Percentiles rank a stretch among this genome's conserved stretches.
These are phyloP conservation scores for Tetranychus truncatus DNA, from an alignment of 2,888 invertebrate genomes.

Conservation along the genomic window DNA sequence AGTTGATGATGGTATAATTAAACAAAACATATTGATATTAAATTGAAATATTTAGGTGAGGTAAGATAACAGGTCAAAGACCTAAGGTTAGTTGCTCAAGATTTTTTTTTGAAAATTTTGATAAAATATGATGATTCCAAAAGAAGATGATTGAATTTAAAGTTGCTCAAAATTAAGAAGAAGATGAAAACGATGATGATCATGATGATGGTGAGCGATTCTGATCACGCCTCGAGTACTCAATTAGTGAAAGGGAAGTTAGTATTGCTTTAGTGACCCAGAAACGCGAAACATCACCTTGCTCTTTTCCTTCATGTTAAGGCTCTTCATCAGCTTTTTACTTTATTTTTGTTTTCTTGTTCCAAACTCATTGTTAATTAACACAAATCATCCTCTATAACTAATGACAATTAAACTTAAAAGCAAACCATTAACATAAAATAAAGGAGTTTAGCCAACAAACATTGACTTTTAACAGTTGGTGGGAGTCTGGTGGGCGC, in stretches of 20 bases:
- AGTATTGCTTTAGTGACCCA: neutral
- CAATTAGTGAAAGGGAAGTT: neutral
- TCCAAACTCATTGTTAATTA: neutral
- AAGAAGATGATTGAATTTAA: too few relatives aligned
- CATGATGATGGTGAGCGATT: neutral
- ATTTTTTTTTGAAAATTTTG: neutral
- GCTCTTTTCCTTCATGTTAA: neutral
- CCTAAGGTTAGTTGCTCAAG: neutral
- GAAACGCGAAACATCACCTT: neutral
- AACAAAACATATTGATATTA: conserved; percentile 1
- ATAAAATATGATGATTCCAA: neutral
- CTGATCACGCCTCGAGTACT: neutral
- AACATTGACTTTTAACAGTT: too few relatives aligned
- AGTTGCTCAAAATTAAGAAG: too few relatives aligned
- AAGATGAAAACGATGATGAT: neutral
- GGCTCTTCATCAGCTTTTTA: neutral
- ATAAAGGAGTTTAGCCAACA: too few relatives aligned
- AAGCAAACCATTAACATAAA: too few relatives aligned
- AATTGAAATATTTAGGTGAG: neutral
- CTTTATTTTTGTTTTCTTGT: neutral
- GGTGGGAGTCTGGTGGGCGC: too few relatives aligned
- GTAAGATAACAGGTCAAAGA: conserved; percentile 1
- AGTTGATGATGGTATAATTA: neutral
- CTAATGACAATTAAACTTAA: neutral
- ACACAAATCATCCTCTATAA: neutral